phyloP scores from a whole-genome alignment of 2,113 vertebrate genomes.

The Tenebrosternarchus preto region DNA sequence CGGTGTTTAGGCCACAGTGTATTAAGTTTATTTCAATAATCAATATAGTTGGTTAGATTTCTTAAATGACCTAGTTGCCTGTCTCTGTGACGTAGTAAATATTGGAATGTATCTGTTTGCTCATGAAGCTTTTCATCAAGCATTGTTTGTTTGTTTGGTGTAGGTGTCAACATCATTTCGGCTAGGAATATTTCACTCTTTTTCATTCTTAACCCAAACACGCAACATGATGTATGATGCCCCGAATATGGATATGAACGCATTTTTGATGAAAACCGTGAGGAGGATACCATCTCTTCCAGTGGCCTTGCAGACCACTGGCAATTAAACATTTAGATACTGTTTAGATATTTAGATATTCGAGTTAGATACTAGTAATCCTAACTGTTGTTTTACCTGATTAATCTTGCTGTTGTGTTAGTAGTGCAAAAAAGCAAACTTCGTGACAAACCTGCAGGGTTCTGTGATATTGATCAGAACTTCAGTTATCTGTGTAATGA shows the following conservation, averaged over 20 bases:
- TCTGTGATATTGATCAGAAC: background rate
- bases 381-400: background rate
- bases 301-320: background rate
- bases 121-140: background rate
- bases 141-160: background rate
- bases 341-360: background rate
- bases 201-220: background rate
- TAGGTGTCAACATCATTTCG: conserved; percentile 4
- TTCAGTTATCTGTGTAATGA: background rate
- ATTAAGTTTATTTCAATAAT: too few relatives aligned
- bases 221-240: background rate
- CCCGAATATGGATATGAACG: background rate
- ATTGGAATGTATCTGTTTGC: background rate
- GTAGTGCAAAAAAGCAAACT: background rate
- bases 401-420: background rate
- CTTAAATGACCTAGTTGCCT: too few relatives aligned
- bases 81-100: background rate
- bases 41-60: too few relatives aligned
- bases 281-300: background rate
- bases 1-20: too few relatives aligned
- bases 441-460: background rate
- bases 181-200: background rate
- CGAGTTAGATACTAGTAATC: background rate
- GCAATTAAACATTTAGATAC: conserved; percentile 9
- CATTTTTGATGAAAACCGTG: conserved; percentile 7